Percentiles rank a stretch among this genome's conserved stretches.
Conservation (phyloP, 2,888 invertebrate genomes). For the Diadromus collaris region DNA sequence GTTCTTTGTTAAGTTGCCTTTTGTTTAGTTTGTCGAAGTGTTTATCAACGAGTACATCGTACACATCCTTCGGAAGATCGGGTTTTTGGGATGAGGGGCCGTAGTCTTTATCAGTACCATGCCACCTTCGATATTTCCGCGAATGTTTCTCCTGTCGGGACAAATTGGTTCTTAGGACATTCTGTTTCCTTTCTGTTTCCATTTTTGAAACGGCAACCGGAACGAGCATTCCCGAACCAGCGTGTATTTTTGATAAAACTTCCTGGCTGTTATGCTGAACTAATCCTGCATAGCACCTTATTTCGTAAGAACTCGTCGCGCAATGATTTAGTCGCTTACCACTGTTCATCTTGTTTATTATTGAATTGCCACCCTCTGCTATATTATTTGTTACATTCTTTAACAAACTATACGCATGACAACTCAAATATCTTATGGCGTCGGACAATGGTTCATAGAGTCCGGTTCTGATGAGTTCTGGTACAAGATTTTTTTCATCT, state of each 20-base stretch:
- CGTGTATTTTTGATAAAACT: conserved; percentile 35
- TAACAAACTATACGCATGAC: conserved; percentile 58
- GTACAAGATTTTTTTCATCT: conserved; percentile 43
- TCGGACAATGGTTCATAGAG: conserved; percentile 51
- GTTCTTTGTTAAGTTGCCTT: conserved; percentile 6
- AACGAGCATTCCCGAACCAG: background rate
- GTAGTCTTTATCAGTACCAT: background rate
- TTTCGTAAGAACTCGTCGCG: conserved; percentile 70
- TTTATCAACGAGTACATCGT: background rate
- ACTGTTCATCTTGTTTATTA: conserved; percentile 49
- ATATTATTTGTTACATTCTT: conserved; percentile 59
- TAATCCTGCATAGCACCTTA: conserved; percentile 70
- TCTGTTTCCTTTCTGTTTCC: background rate
- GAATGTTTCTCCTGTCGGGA: background rate
- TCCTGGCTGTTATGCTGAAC: conserved; percentile 70
- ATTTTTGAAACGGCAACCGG: conserved; percentile 20
- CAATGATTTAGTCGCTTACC: conserved; percentile 67
- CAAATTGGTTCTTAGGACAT: background rate
- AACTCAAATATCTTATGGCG: conserved; percentile 47
- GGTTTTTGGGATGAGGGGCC: background rate
- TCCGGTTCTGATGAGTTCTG: conserved; percentile 36
- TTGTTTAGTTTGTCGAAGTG: background rate
- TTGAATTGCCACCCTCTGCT: conserved; percentile 50
- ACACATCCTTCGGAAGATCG: background rate
- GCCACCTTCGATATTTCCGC: background rate